These are phyloP conservation scores for Nettapus auritus DNA, from an alignment of 2,113 vertebrate genomes.

Conservation along the genomic window DNA sequence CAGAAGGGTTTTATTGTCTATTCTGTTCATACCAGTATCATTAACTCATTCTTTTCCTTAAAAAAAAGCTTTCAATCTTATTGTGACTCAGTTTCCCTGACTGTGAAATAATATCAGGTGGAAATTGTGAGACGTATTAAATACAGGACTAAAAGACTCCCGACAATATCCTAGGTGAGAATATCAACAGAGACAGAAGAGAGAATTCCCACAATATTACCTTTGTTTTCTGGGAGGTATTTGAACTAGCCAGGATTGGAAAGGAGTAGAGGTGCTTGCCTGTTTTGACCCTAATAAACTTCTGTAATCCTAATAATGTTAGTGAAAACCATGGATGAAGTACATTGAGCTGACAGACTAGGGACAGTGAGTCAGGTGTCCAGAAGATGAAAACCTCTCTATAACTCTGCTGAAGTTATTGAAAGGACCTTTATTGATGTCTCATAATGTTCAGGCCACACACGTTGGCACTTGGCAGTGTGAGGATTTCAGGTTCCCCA, in stretches of 20 bases:
- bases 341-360: not conserved
- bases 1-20: not conserved
- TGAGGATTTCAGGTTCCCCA: not conserved
- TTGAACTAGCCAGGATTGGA: not conserved
- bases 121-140: not conserved
- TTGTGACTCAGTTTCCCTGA: not conserved
- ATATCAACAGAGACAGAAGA: not conserved
- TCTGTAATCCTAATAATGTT: not conserved
- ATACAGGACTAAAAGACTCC: not conserved
- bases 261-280: not conserved
- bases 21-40: not conserved
- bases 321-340: not conserved
- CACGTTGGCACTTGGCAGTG: not conserved
- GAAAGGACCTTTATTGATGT: not conserved
- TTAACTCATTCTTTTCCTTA: not conserved
- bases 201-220: not conserved
- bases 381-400: not conserved
- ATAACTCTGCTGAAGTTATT: not conserved
- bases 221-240: not conserved
- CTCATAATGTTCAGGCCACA: not conserved
- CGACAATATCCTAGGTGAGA: not conserved
- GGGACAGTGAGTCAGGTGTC: not conserved
- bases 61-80: not conserved
- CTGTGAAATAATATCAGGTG: not conserved
- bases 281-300: not conserved